Base-by-base conservation (phyloP, 2,888 invertebrate genomes). In the Merodon equestris region DNA sequence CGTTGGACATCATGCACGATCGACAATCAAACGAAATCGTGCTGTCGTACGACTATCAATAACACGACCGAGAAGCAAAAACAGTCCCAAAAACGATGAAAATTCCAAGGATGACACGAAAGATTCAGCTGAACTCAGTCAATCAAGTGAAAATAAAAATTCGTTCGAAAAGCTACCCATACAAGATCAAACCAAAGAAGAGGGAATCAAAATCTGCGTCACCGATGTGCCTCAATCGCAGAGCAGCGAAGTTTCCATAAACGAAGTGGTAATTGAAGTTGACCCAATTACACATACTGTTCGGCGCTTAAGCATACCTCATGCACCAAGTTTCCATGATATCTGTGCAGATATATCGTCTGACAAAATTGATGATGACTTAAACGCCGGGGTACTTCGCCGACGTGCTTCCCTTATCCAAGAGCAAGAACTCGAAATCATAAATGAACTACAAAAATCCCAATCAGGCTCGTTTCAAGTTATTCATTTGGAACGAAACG, bases 11-110 rank as follows among this genome's bases (percentile, higher is more conserved):
- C 64, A 40, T 57, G 89, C 88, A 53, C 89, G 91, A 68, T 90
- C 91, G 72, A 91, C 93, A 0, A 94, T 95, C 82, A 92, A 92
- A 84, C 91, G 95, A 10, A 94, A 94, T 74, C 90, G 95, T 38
- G 91, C 94, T 0, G 93, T 95, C 15, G 94, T 95, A 9, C 90
- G 95, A 60, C 89, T 95, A 44, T 93, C 93, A 81, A 95, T 94
- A 0, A 90, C 93, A 83, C 88, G 87, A 0, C 82, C 85, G 34
- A 84, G 86, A 36, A 88, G 85, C 82, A 87, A 84, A 82, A 86
- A 84, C 1, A 84, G 83, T 1, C 45, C 64, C 36, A 66, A 58
- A 9, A 47, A 40, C 7, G 76, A 44, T 1, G 60, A 83, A n/a
- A 70, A 57, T 0, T 67, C 79, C 0, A 64, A 64, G 2, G 84